These are phyloP conservation scores for Phylloscopus collybita DNA, from an alignment of 2,797 vertebrate species.

Conservation along the genomic window DNA sequence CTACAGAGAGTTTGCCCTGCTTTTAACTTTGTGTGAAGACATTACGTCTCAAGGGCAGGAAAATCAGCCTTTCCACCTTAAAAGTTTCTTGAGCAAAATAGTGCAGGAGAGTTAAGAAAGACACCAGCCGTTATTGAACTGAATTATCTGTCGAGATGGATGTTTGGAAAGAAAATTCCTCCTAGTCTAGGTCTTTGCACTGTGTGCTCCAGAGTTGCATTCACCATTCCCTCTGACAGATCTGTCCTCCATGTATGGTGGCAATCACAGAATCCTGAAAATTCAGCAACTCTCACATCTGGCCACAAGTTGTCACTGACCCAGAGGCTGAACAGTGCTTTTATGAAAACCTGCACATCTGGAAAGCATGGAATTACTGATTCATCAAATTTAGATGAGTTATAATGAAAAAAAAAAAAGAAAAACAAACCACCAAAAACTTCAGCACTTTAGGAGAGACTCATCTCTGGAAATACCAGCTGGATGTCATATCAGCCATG, in stretches of 20 bases:
- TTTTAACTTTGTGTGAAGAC: background rate
- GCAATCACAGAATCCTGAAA: background rate
- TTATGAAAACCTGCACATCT: background rate
- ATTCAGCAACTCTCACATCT: background rate
- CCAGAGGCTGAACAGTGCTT: background rate
- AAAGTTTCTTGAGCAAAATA: background rate
- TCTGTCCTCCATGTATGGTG: background rate
- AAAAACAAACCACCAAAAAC: background rate
- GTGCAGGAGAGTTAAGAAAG: background rate
- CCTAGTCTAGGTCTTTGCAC: background rate
- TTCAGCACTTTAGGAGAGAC: background rate
- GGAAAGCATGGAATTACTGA: background rate
- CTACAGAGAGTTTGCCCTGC: background rate
- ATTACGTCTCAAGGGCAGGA: background rate
- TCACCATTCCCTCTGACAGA: background rate
- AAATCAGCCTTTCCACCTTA: background rate
- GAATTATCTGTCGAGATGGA: background rate
- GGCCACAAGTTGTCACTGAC: background rate
- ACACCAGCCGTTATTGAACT: background rate
- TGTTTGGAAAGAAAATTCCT: background rate
- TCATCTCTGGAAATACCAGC: background rate
- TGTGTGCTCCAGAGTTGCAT: background rate
- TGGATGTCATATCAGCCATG: background rate
- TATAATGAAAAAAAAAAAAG: background rate
- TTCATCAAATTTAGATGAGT: background rate